phyloP scores from a whole-genome alignment of 2,888 invertebrate genomes.

The Chalcosyrphus nemorum region DNA sequence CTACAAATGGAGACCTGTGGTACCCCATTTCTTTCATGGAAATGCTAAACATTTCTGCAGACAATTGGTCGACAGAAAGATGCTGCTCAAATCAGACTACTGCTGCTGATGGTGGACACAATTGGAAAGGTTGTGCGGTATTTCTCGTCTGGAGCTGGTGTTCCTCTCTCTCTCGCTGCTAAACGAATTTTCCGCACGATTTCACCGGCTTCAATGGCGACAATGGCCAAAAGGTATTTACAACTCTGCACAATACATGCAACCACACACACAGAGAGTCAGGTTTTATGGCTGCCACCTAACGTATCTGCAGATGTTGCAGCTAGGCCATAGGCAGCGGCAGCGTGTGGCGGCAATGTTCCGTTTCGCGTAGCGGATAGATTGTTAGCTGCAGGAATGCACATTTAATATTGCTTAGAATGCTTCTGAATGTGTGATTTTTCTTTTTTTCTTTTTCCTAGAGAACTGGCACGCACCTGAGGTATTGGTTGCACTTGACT shows the following conservation, averaged over 20 bases:
- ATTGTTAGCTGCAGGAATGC: conserved; percentile 65
- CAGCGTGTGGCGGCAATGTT: conserved; percentile 65
- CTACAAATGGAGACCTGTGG: conserved; percentile 53
- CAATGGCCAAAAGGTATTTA: conserved; percentile 69
- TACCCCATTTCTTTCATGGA: conserved; percentile 33
- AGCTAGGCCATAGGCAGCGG: conserved; percentile 48
- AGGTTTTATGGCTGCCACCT: conserved; percentile 37
- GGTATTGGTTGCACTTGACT: conserved; percentile 68
- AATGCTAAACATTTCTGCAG: conserved; percentile 24
- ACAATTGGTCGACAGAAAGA: conserved; percentile 38
- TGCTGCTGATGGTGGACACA: conserved; percentile 35
- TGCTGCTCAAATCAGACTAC: conserved; percentile 24
- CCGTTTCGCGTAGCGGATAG: conserved; percentile 72
- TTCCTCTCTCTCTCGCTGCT: conserved; percentile 34
- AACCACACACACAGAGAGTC: neutral
- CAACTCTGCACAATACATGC: conserved; percentile 36
- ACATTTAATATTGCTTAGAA: conserved; percentile 65
- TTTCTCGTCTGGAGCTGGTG: conserved; percentile 32
- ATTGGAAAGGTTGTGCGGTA: conserved; percentile 67
- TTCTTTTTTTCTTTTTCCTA: conserved; percentile 27
- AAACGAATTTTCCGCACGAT: conserved; percentile 71
- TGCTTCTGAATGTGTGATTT: conserved; percentile 35
- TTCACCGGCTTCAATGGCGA: conserved; percentile 70
- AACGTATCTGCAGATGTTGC: conserved; percentile 64
- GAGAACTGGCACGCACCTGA: conserved; percentile 69